Evolutionary conservation across 2,113 vertebrate species (phyloP).

Genomic region (Megaleporinus macrocephalus): DNA sequence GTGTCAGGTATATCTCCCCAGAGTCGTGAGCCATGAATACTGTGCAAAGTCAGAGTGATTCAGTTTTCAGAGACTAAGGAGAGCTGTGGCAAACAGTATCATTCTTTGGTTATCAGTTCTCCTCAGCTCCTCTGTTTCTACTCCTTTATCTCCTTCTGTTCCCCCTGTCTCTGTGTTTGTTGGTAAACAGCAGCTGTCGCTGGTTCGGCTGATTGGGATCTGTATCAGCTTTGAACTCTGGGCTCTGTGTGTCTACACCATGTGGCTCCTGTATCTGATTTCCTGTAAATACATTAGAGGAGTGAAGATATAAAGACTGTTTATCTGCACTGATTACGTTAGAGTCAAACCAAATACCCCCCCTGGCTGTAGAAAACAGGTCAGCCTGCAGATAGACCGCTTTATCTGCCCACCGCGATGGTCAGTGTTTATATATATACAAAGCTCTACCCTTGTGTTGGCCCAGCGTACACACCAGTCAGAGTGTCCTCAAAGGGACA

Average conservation of each 20-base stretch:
- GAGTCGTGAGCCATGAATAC: neutral
- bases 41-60: no score
- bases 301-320: neutral
- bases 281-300: neutral
- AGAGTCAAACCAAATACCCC: neutral
- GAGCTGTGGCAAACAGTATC: no score
- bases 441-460: no score
- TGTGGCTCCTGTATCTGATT: neutral
- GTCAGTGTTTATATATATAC: neutral
- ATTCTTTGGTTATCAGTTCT: neutral
- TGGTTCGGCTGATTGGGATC: neutral
- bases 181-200: neutral
- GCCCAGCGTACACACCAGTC: neutral
- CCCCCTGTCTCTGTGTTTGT: conserved; percentile 22
- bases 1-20: neutral
- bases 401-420: neutral
- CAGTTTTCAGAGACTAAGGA: no score
- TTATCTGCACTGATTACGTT: neutral
- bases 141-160: neutral
- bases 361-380: neutral
- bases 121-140: neutral
- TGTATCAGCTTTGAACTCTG: neutral
- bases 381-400: neutral
- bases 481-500: neutral
- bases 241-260: neutral